phyloP scores from a whole-genome alignment of 2,888 invertebrate species.

The Protonemura montana region DNA sequence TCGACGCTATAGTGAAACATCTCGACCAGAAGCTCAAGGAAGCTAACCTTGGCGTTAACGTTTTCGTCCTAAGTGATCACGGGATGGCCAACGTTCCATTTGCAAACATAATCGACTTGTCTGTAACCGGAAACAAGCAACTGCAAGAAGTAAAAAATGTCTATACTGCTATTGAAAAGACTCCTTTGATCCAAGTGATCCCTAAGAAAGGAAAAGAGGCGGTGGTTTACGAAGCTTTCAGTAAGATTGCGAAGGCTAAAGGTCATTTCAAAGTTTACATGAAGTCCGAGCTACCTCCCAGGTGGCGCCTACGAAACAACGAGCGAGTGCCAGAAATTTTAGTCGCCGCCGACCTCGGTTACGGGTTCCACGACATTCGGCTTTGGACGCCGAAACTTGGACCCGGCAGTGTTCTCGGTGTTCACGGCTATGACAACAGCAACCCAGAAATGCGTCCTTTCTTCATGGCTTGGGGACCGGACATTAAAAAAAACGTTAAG shows the following conservation, averaged over 20 bases:
- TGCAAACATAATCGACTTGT: constrained; percentile 34
- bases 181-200: not conserved
- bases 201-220: not conserved
- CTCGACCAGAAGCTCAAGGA: constrained; percentile 15
- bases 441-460: constrained; percentile 70
- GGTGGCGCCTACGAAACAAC: not conserved
- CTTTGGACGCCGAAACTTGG: not conserved
- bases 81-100: constrained; percentile 41
- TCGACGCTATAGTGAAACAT: constrained; percentile 27
- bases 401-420: constrained; percentile 62
- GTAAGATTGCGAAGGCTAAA: not conserved
- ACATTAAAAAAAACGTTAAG: constrained; percentile 63
- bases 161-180: not conserved
- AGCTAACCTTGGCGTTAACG: constrained; percentile 28
- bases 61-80: constrained; percentile 40
- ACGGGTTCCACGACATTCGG: constrained; percentile 7
- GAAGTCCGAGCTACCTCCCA: constrained; percentile 2
- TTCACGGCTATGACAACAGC: constrained; percentile 73
- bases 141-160: not conserved
- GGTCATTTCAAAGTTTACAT: constrained; percentile 12
- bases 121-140: not conserved
- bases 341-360: constrained; percentile 1
- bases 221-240: constrained; percentile 18
- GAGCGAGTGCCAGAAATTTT: constrained; percentile 2
- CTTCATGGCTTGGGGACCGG: constrained; percentile 75